Evolutionary conservation across 2,888 invertebrate genomes (phyloP).

Genomic region (Apodemia hepburni): DNA sequence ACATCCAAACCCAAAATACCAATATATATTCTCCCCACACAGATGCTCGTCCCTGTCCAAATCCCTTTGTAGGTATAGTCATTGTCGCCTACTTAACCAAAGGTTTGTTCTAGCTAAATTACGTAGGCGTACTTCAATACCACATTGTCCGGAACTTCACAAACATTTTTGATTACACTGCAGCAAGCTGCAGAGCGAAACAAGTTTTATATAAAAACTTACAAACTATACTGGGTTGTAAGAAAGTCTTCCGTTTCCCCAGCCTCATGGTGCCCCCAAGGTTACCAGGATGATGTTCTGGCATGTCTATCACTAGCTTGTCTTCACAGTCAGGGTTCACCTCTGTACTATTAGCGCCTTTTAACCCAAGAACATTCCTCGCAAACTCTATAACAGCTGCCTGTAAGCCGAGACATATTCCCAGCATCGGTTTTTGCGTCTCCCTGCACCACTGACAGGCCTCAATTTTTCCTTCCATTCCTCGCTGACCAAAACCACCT

Average conservation of each 20-base stretch:
- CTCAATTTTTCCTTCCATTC: constrained; percentile 97
- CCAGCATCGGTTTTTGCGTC: constrained; percentile 94
- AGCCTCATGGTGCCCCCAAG: constrained; percentile 99
- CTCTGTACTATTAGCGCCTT: constrained; percentile 93
- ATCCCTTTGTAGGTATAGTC: too few relatives aligned
- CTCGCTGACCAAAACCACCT: constrained; percentile 98
- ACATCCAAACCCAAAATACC: too few relatives aligned
- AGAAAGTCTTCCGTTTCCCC: constrained; percentile 94
- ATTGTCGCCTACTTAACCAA: too few relatives aligned
- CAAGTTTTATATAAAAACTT: constrained; percentile 44
- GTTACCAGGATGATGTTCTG: constrained; percentile 95
- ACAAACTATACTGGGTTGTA: constrained; percentile 85
- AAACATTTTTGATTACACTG: neutral
- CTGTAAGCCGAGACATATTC: constrained; percentile 98
- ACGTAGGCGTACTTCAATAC: too few relatives aligned
- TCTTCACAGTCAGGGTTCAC: constrained; percentile 85
- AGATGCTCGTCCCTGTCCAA: too few relatives aligned
- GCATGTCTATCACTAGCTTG: constrained; percentile 98
- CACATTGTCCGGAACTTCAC: too few relatives aligned
- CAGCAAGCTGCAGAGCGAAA: neutral
- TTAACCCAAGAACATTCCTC: constrained; percentile 88
- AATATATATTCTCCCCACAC: too few relatives aligned
- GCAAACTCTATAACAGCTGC: constrained; percentile 97
- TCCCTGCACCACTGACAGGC: constrained; percentile 96
- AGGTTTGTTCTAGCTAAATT: too few relatives aligned